phyloP scores from a whole-genome alignment of 1,140 invertebrate genomes.

The Tribolium castaneum region DNA sequence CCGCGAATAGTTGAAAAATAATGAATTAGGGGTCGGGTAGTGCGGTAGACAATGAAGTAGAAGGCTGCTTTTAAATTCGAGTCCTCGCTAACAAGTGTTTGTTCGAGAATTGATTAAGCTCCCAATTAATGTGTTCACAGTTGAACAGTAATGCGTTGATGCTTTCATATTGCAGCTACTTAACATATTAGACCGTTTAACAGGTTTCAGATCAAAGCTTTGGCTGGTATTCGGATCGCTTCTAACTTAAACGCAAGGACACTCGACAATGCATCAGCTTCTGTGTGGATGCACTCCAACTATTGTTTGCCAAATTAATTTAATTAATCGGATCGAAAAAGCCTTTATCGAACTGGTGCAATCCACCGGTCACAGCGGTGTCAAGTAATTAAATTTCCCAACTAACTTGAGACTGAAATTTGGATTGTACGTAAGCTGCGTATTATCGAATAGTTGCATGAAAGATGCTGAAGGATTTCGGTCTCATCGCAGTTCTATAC shows the following conservation, averaged over 20 bases:
- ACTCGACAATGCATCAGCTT: conserved; percentile 26
- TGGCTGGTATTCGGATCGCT: conserved; percentile 11
- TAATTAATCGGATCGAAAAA: conserved; percentile 26
- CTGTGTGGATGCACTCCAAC: conserved; percentile 15
- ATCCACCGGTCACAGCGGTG: neutral
- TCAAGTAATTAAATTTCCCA: conserved; percentile 14
- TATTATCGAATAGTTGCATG: conserved; percentile 1
- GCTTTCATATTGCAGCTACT: conserved; percentile 21
- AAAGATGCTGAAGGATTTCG: conserved; percentile 25
- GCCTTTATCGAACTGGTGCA: conserved; percentile 10
- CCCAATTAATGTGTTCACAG: conserved; percentile 7
- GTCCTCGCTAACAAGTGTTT: neutral
- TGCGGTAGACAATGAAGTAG: neutral
- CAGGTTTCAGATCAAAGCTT: conserved; percentile 33
- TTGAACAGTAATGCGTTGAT: conserved; percentile 10
- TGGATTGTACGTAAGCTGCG: neutral
- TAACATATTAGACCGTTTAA: conserved; percentile 29
- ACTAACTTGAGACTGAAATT: neutral
- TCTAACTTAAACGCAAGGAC: conserved; percentile 13
- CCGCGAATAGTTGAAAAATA: neutral
- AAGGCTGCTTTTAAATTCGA: neutral
- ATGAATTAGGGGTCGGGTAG: neutral
- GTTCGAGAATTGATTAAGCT: conserved; percentile 15
- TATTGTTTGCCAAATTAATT: conserved; percentile 26
- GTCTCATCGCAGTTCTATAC: conserved; percentile 43